These are phyloP conservation scores for Xenopus petersii DNA, from an alignment of 2,797 vertebrate species.

Conservation along the genomic window DNA sequence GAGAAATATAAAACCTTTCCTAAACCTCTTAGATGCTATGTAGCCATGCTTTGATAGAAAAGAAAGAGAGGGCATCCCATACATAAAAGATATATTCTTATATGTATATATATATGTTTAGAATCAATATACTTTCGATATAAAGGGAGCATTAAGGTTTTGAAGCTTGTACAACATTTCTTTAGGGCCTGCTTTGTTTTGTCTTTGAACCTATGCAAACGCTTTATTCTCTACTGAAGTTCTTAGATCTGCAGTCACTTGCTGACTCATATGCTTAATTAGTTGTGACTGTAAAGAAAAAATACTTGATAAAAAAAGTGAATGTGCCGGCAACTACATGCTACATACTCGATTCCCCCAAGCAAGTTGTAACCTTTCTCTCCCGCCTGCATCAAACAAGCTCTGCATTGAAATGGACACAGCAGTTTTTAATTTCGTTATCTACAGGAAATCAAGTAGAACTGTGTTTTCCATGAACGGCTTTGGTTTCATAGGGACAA, in stretches of 20 bases:
- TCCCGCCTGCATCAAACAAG: constrained; percentile 35
- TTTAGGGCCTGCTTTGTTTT: constrained; percentile 15
- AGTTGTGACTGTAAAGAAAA: constrained; percentile 41
- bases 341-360: constrained; percentile 45
- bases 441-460: constrained; percentile 32
- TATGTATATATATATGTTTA: background rate
- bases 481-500: constrained; percentile 12
- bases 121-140: background rate
- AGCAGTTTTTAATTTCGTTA: constrained; percentile 48
- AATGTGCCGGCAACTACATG: constrained; percentile 39
- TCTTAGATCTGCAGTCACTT: constrained; percentile 32
- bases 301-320: constrained; percentile 41
- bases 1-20: no score
- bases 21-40: no score
- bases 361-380: constrained; percentile 51
- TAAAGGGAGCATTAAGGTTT: constrained; percentile 24
- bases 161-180: constrained; percentile 19
- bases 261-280: constrained; percentile 45
- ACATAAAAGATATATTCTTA: background rate
- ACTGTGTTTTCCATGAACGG: constrained; percentile 35
- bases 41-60: no score
- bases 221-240: constrained; percentile 37
- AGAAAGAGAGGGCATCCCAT: background rate
- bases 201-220: constrained; percentile 27
- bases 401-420: constrained; percentile 31